These are phyloP conservation scores for Panthera tigris DNA, from an alignment of 2,113 vertebrate species.

Conservation along the genomic window DNA sequence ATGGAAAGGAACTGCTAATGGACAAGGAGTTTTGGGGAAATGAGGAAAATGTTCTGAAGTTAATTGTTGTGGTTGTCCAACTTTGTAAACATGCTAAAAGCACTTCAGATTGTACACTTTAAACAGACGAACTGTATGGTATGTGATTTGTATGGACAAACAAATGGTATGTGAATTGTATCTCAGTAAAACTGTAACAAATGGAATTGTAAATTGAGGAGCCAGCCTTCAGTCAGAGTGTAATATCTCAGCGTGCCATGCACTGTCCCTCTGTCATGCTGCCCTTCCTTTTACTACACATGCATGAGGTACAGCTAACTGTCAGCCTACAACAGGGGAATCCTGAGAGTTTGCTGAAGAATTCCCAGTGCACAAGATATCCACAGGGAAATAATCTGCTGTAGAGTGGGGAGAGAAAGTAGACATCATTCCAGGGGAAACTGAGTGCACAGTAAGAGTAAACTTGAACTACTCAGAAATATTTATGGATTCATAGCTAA, in stretches of 20 bases:
- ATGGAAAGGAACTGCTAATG: not conserved
- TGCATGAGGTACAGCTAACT: rapidly evolving
- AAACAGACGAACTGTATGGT: not conserved
- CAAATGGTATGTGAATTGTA: not conserved
- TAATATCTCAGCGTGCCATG: not conserved
- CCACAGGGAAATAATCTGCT: not conserved
- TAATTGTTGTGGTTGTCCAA: not conserved
- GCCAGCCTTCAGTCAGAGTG: not conserved
- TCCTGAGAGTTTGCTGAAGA: not conserved
- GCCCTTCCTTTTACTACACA: not conserved
- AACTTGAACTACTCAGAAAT: not conserved
- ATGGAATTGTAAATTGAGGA: not conserved
- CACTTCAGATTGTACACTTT: not conserved
- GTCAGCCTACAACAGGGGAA: too few species aligned
- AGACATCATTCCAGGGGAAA: not conserved
- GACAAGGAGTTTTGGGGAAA: not conserved
- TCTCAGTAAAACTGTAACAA: not conserved
- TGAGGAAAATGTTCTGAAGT: not conserved
- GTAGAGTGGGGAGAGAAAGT: not conserved
- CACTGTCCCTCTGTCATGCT: not conserved
- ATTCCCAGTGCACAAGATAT: rapidly evolving
- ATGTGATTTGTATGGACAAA: not conserved
- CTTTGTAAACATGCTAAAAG: not conserved
- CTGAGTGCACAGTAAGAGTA: not conserved
- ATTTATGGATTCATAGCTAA: not conserved